Evolutionary conservation across 2,797 vertebrate genomes (phyloP).

Genomic region (Lateolabrax maculatus): DNA sequence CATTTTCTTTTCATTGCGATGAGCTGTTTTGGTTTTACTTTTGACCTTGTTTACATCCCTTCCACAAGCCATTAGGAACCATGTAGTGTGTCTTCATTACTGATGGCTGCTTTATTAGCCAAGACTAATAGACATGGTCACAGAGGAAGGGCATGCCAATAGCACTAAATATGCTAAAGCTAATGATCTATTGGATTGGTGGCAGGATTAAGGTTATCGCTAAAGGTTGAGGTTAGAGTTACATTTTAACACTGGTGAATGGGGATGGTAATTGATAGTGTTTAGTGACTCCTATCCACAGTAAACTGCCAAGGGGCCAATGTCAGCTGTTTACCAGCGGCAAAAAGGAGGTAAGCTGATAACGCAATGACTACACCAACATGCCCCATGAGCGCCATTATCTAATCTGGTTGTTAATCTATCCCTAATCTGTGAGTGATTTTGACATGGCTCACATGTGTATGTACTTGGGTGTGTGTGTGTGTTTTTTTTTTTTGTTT

Average conservation of each 20-base stretch:
- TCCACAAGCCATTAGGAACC: constrained; percentile 59
- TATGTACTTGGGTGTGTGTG: background rate
- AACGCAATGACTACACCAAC: constrained; percentile 22
- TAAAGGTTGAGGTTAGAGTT: constrained; percentile 50
- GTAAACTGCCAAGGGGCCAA: constrained; percentile 8
- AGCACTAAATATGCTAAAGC: constrained; percentile 64
- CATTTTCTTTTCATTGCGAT: constrained; percentile 42
- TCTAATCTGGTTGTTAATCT: constrained; percentile 45
- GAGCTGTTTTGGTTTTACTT: constrained; percentile 48
- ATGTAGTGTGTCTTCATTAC: constrained; percentile 73
- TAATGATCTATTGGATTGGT: constrained; percentile 57
- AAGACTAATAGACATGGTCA: constrained; percentile 68
- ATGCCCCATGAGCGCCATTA: background rate
- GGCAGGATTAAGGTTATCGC: constrained; percentile 50
- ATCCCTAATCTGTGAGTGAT: constrained; percentile 33
- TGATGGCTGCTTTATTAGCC: constrained; percentile 69
- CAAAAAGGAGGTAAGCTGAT: constrained; percentile 31
- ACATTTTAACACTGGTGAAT: constrained; percentile 31
- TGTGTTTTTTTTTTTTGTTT: background rate
- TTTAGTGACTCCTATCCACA: constrained; percentile 36
- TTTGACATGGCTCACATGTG: constrained; percentile 25
- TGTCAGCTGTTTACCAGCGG: constrained; percentile 42
- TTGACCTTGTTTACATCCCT: constrained; percentile 75
- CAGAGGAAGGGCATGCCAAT: constrained; percentile 65
- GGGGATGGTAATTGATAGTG: constrained; percentile 28